Percentiles rank a stretch among this genome's conserved stretches.
Conservation (phyloP, 2,888 invertebrate genomes). For the Platypus cylindrus region DNA sequence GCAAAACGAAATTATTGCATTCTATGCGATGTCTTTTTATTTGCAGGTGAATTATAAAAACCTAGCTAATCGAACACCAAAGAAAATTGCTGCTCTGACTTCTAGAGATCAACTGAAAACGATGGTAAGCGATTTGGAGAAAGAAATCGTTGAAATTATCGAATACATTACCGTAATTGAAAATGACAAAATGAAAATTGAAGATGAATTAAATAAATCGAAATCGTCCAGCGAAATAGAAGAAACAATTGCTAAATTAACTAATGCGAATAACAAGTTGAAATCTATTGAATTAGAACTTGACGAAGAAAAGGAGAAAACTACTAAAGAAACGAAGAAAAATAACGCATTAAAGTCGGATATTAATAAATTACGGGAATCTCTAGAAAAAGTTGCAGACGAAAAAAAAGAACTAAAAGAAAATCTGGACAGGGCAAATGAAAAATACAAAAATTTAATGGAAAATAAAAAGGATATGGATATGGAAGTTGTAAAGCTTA, state of each 20-base stretch:
- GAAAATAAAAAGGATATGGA: conserved; percentile 45
- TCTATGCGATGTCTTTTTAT: conserved; percentile 12
- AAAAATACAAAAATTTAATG: conserved; percentile 35
- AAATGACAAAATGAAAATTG: conserved; percentile 36
- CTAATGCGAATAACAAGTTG: conserved; percentile 41
- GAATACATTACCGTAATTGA: conserved; percentile 49
- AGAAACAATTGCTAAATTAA: conserved; percentile 30
- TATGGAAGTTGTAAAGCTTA: conserved; percentile 28
- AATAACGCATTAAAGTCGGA: conserved; percentile 39
- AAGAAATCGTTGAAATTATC: conserved; percentile 65
- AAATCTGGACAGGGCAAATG: conserved; percentile 38
- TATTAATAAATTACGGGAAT: conserved; percentile 35
- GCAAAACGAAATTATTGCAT: background rate
- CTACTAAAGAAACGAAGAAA: conserved; percentile 40
- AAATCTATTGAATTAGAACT: conserved; percentile 40
- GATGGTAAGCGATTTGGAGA: conserved; percentile 79
- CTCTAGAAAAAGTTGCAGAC: conserved; percentile 44
- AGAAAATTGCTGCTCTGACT: conserved; percentile 58
- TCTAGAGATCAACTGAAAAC: conserved; percentile 64
- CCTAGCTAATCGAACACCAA: conserved; percentile 58
- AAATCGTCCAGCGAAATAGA: conserved; percentile 29
- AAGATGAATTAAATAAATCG: conserved; percentile 32
- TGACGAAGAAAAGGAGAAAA: conserved; percentile 39
- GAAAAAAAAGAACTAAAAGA: conserved; percentile 44
- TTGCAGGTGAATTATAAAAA: conserved; percentile 49